These are phyloP conservation scores for Brachionus rotundiformis DNA, from an alignment of 1,140 invertebrate species.

Conservation along the genomic window DNA sequence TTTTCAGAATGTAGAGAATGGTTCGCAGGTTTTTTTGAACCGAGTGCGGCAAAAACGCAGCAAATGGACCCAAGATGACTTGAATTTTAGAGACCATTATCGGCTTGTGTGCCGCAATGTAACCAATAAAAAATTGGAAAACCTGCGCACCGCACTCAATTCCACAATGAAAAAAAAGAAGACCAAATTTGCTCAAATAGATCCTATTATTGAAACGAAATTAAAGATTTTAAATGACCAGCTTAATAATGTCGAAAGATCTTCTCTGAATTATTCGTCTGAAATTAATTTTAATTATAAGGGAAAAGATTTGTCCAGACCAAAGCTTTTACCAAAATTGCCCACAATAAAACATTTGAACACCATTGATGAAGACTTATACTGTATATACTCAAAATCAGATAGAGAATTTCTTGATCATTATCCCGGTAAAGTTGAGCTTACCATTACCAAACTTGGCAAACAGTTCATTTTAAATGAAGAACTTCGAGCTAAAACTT, in stretches of 20 bases:
- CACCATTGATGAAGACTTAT: constrained; percentile 24
- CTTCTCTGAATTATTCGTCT: not conserved
- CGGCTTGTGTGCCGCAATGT: constrained; percentile 19
- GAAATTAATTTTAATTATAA: constrained; percentile 42
- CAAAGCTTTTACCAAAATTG: constrained; percentile 25
- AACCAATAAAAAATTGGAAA: constrained; percentile 46
- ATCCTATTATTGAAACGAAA: constrained; percentile 34
- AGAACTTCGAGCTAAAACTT: not conserved
- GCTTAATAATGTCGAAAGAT: not conserved
- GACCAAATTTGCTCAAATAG: not conserved
- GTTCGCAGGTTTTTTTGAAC: constrained; percentile 44
- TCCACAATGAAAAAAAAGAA: not conserved
- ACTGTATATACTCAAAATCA: constrained; percentile 28
- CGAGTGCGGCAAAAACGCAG: constrained; percentile 5
- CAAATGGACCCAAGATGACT: constrained; percentile 44
- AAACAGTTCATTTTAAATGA: constrained; percentile 36
- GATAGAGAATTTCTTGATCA: constrained; percentile 39
- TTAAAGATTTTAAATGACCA: constrained; percentile 36
- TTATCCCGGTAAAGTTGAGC: constrained; percentile 46
- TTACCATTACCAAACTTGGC: constrained; percentile 3
- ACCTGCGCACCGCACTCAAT: not conserved
- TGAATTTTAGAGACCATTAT: constrained; percentile 28
- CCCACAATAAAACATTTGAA: constrained; percentile 14
- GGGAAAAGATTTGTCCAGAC: not conserved
- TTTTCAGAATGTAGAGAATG: constrained; percentile 32